Conservation (phyloP, 1,140 invertebrate species). For the Saxidomus purpurata region DNA sequence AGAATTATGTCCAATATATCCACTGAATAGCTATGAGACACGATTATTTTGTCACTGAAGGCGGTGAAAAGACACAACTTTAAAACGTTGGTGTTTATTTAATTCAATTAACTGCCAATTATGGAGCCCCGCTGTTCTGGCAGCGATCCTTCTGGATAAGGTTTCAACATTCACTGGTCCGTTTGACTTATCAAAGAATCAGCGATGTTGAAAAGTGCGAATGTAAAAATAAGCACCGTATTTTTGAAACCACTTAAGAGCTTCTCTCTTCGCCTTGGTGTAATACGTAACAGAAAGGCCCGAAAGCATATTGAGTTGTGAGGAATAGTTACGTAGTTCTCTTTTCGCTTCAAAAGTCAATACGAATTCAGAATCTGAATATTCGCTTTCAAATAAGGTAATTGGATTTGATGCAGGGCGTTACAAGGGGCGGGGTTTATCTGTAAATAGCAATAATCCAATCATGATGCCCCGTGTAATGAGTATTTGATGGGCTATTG, state of each 20-base stretch:
- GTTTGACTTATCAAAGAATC: constrained; percentile 38
- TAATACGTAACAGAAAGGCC: not conserved
- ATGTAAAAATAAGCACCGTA: not conserved
- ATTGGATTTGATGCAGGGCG: constrained; percentile 58
- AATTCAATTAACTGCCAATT: constrained; percentile 72
- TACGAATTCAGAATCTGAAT: not conserved
- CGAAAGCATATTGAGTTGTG: not conserved
- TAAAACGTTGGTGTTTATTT: constrained; percentile 68
- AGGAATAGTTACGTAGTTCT: not conserved
- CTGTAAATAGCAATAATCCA: constrained; percentile 56
- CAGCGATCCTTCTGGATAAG: constrained; percentile 29
- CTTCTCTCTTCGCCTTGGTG: not conserved
- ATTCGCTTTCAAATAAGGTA: constrained; percentile 50
- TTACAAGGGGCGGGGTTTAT: constrained; percentile 19
- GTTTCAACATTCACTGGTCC: constrained; percentile 50
- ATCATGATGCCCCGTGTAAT: constrained; percentile 31
- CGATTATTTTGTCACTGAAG: constrained; percentile 49
- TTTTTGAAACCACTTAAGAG: not conserved
- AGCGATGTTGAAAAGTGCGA: constrained; percentile 5
- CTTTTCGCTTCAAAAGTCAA: not conserved
- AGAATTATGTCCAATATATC: constrained; percentile 57
- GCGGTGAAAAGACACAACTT: constrained; percentile 64
- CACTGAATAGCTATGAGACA: constrained; percentile 38
- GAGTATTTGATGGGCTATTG: constrained; percentile 53
- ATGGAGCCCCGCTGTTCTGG: constrained; percentile 35